Evolutionary conservation across 2,797 vertebrate genomes (phyloP).

Genomic region (Sebastes nivosus): DNA sequence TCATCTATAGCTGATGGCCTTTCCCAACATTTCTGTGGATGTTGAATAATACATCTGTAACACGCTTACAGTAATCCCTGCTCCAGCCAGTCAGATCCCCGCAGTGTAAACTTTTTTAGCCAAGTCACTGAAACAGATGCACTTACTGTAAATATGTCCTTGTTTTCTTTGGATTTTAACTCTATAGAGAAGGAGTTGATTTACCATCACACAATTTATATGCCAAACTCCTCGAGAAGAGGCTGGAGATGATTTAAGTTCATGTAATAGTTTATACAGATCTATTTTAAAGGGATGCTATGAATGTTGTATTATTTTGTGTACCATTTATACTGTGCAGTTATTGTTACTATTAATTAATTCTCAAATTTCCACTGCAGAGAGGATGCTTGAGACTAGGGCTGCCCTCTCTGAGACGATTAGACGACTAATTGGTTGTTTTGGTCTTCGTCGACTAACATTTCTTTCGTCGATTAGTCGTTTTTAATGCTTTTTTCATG

Average conservation of each 20-base stretch:
- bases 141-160: not conserved
- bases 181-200: not conserved
- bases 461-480: no score
- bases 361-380: not conserved
- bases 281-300: not conserved
- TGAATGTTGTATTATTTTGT: not conserved
- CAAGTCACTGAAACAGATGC: not conserved
- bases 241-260: not conserved
- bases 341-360: not conserved
- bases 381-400: not conserved
- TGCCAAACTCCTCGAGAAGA: not conserved
- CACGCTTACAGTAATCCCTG: not conserved
- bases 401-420: no score
- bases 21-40: constrained; percentile 23
- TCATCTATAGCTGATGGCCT: not conserved
- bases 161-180: not conserved
- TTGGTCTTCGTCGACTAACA: no score
- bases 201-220: not conserved
- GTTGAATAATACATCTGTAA: constrained; percentile 40
- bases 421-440: no score
- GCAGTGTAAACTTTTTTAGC: not conserved
- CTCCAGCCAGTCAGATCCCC: not conserved
- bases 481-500: no score
- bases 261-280: not conserved
- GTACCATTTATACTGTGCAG: not conserved